Conservation (phyloP, 2,113 vertebrate species). For the Cardinalis cardinalis region DNA sequence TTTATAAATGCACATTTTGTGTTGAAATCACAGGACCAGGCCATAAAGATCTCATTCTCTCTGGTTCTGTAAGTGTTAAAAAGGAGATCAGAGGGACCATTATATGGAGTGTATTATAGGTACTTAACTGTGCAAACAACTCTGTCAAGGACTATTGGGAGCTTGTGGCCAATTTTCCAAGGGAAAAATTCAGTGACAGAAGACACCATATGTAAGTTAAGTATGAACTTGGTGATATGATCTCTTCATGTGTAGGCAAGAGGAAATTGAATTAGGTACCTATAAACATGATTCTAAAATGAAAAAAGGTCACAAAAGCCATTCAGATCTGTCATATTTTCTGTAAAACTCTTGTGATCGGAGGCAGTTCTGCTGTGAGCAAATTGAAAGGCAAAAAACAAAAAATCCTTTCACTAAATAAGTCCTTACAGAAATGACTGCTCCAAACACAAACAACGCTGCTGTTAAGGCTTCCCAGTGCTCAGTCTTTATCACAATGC, state of each 20-base stretch:
- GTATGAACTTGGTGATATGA: background rate
- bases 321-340: background rate
- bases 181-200: background rate
- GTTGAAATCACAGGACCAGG: background rate
- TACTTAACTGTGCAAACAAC: background rate
- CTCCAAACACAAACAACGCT: background rate
- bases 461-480: background rate
- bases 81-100: background rate
- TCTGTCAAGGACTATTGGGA: background rate
- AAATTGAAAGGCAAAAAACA: background rate
- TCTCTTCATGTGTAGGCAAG: background rate
- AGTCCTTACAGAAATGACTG: background rate
- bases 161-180: background rate
- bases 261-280: background rate
- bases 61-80: background rate
- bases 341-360: background rate
- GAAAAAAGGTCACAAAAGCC: background rate
- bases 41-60: background rate
- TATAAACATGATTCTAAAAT: background rate
- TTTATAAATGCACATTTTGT: background rate
- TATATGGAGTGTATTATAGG: background rate
- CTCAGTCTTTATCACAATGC: background rate
- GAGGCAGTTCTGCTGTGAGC: background rate
- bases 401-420: background rate
- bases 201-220: background rate